Evolutionary conservation across 1,140 invertebrate species (phyloP).

Genomic region (Diprion similis): DNA sequence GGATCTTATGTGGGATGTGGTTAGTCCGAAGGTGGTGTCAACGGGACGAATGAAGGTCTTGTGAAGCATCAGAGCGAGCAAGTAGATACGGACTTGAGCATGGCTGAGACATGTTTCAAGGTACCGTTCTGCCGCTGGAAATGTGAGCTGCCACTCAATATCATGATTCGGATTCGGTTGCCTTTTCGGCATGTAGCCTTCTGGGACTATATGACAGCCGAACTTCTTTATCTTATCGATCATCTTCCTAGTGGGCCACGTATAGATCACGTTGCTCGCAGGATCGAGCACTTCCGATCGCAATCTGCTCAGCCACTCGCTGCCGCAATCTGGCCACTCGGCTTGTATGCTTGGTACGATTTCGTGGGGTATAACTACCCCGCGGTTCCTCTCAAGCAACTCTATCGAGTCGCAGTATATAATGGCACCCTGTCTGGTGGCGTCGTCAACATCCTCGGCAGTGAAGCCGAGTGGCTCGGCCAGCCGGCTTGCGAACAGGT

Average conservation of each 20-base stretch:
- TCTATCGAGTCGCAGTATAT: constrained; percentile 64
- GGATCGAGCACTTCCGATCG: constrained; percentile 63
- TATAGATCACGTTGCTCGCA: constrained; percentile 63
- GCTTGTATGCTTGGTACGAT: constrained; percentile 70
- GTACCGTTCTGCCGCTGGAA: constrained; percentile 75
- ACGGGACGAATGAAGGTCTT: constrained; percentile 72
- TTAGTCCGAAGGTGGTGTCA: constrained; percentile 64
- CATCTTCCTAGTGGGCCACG: constrained; percentile 73
- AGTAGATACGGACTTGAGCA: constrained; percentile 72
- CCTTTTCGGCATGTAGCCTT: constrained; percentile 67
- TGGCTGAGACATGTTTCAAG: constrained; percentile 74
- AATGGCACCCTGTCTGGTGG: constrained; percentile 65
- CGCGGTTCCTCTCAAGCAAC: constrained; percentile 19
- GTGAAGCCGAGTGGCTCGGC: constrained; percentile 62
- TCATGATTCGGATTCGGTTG: constrained; percentile 65
- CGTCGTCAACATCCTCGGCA: constrained; percentile 53
- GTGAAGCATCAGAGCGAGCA: constrained; percentile 70
- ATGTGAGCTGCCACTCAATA: constrained; percentile 77
- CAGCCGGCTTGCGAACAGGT: constrained; percentile 65
- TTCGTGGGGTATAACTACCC: constrained; percentile 57
- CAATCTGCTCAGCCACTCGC: constrained; percentile 68
- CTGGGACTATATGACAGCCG: constrained; percentile 73
- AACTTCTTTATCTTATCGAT: constrained; percentile 70
- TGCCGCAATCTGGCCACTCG: constrained; percentile 71
- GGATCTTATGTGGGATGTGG: constrained; percentile 72